Evolutionary conservation across 2,888 invertebrate genomes (phyloP).

Genomic region (Drosophila atripex): DNA sequence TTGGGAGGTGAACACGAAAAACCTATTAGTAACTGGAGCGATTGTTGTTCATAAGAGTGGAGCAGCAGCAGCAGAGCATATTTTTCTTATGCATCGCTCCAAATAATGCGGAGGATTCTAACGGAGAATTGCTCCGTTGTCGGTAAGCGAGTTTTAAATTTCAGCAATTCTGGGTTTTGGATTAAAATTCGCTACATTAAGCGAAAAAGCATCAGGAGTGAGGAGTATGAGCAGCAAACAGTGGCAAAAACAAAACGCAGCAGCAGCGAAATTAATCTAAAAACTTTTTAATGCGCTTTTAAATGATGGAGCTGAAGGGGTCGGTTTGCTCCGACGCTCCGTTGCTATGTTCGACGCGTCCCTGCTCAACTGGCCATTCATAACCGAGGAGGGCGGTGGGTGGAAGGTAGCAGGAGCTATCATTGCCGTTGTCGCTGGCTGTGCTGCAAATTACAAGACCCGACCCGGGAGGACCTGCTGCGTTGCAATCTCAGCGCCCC

Average conservation of each 20-base stretch:
- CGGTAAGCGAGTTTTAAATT: constrained; percentile 54
- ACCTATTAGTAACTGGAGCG: constrained; percentile 63
- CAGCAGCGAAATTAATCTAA: constrained; percentile 81
- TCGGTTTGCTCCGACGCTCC: constrained; percentile 12
- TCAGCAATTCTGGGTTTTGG: constrained; percentile 41
- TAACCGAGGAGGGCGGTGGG: constrained; percentile 30
- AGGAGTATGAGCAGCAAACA: constrained; percentile 58
- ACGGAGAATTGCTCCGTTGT: background rate
- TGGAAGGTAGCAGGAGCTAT: constrained; percentile 40
- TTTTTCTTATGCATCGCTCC: constrained; percentile 5
- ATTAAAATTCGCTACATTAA: constrained; percentile 47
- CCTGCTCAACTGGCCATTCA: constrained; percentile 53
- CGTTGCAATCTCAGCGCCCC: constrained; percentile 46
- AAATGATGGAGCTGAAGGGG: constrained; percentile 75
- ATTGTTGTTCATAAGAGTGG: constrained; percentile 25
- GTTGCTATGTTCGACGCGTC: constrained; percentile 31
- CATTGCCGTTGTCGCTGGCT: constrained; percentile 65
- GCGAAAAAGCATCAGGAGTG: constrained; percentile 43
- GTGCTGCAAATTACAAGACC: constrained; percentile 75
- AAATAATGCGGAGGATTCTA: constrained; percentile 8
- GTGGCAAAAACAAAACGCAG: constrained; percentile 37
- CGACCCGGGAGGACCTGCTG: constrained; percentile 51
- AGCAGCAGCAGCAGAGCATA: constrained; percentile 43
- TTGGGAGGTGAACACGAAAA: constrained; percentile 60
- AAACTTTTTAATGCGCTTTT: constrained; percentile 83